A percentile compares a stretch with the other conserved stretches of the same genome.
These are phyloP conservation scores for Chelonus insularis DNA, from an alignment of 1,140 invertebrate species.

Conservation along the genomic window DNA sequence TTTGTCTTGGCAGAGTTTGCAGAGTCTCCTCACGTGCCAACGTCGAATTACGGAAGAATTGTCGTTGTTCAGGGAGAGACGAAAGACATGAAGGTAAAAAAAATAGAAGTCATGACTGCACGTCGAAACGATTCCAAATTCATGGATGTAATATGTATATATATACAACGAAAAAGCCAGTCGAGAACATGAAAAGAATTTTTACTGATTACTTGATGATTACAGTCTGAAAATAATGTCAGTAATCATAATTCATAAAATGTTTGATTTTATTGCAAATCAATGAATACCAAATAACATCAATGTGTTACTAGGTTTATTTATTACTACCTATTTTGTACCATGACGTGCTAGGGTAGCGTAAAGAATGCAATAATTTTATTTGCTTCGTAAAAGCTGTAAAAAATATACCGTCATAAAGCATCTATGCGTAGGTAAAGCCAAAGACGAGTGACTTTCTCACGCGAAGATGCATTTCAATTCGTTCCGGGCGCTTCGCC, in stretches of 20 bases:
- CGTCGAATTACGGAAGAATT: slow-evolving; percentile 45
- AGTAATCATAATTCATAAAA: too few relatives aligned
- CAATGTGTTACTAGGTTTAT: neutral
- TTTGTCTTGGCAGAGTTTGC: slow-evolving; percentile 44
- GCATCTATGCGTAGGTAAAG: neutral
- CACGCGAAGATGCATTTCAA: slow-evolving; percentile 15
- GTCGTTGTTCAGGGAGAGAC: slow-evolving; percentile 34
- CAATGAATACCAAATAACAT: neutral
- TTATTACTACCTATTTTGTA: neutral
- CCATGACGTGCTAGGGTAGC: neutral
- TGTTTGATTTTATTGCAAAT: neutral
- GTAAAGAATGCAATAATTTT: neutral
- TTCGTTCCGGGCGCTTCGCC: slow-evolving; percentile 29
- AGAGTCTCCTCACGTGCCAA: slow-evolving; percentile 52
- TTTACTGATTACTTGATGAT: slow-evolving; percentile 22
- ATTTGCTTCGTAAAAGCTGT: neutral
- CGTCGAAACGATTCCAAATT: slow-evolving; percentile 15
- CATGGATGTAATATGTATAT: slow-evolving; percentile 8
- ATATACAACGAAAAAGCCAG: slow-evolving; percentile 35
- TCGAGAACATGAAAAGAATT: slow-evolving; percentile 30
- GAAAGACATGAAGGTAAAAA: neutral
- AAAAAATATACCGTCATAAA: neutral
- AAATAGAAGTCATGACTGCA: neutral
- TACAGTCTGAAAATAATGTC: too few relatives aligned
- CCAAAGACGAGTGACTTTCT: slow-evolving; percentile 11